A percentile compares a stretch with the other conserved stretches of the same genome.
These are phyloP conservation scores for Chironex yamaguchii DNA, from an alignment of 30 jellyfish, hydroid and myxozoan genomes.

Conservation along the genomic window DNA sequence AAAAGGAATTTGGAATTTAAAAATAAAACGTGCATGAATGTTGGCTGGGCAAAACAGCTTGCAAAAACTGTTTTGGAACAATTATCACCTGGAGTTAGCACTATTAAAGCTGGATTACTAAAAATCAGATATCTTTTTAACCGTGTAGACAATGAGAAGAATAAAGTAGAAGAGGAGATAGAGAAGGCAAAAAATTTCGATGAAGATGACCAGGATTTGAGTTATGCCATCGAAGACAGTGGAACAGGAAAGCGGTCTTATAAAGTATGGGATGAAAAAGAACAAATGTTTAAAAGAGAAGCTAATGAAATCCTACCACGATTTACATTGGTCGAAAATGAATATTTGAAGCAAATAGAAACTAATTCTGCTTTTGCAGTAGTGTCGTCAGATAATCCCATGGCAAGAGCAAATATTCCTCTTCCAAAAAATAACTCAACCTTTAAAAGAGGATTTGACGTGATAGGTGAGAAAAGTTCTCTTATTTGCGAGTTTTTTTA, in stretches of 20 bases:
- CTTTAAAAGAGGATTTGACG: too few species aligned
- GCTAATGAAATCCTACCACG: slow-evolving; percentile 78
- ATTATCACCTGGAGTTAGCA: slow-evolving; percentile 79
- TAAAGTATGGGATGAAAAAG: slow-evolving; percentile 67
- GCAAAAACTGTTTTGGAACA: slow-evolving; percentile 69
- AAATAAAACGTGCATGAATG: slow-evolving; percentile 65
- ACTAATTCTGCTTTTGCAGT: not conserved
- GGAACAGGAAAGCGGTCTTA: slow-evolving; percentile 9
- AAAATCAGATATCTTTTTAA: slow-evolving; percentile 48
- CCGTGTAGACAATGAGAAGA: slow-evolving; percentile 42
- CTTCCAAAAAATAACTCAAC: too few species aligned
- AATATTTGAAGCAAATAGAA: not conserved
- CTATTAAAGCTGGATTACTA: slow-evolving; percentile 56
- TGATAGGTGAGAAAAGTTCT: too few species aligned
- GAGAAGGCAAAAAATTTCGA: slow-evolving; percentile 48
- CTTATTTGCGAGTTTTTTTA: too few species aligned
- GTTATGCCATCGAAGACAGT: slow-evolving; percentile 11
- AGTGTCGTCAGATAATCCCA: not conserved
- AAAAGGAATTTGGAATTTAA: slow-evolving; percentile 42
- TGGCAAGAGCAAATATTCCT: too few species aligned
- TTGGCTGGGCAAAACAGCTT: slow-evolving; percentile 53
- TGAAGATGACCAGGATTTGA: slow-evolving; percentile 3
- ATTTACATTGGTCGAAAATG: slow-evolving; percentile 37
- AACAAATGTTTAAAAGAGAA: slow-evolving; percentile 40
- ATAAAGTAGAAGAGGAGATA: slow-evolving; percentile 38